A percentile compares a stretch with the other conserved stretches of the same genome.
Evolutionary conservation across 2,888 invertebrate genomes (phyloP).

Genomic region (Dolichopus griseipennis): DNA sequence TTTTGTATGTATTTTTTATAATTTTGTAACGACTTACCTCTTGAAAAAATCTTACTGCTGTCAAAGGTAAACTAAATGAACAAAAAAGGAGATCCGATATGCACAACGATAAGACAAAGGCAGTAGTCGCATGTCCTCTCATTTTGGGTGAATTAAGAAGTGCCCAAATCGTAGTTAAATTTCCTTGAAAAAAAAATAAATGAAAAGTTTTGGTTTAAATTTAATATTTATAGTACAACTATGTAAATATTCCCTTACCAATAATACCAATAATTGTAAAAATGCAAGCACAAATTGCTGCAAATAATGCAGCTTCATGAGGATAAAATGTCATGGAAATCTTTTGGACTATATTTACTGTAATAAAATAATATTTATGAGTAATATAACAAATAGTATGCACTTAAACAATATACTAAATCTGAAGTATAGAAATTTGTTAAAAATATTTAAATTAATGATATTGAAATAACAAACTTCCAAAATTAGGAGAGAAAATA

Average conservation of each 20-base stretch:
- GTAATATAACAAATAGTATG: too few species aligned
- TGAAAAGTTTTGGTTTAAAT: neutral
- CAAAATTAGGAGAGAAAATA: too few species aligned
- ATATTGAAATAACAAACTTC: too few species aligned
- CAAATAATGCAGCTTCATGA: slow-evolving; percentile 63
- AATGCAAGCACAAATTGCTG: slow-evolving; percentile 67
- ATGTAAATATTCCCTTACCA: slow-evolving; percentile 49
- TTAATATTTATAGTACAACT: too few species aligned
- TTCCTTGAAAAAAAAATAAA: slow-evolving; percentile 49
- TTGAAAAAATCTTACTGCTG: slow-evolving; percentile 71
- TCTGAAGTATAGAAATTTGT: too few species aligned
- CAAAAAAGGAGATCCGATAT: slow-evolving; percentile 80
- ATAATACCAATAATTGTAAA: slow-evolving; percentile 70
- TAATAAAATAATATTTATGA: too few species aligned
- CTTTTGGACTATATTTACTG: too few species aligned
- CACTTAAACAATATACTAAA: too few species aligned
- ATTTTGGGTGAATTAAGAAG: slow-evolving; percentile 68
- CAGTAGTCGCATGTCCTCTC: slow-evolving; percentile 74
- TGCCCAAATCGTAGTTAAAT: slow-evolving; percentile 72
- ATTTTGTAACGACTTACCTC: slow-evolving; percentile 45
- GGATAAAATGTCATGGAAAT: slow-evolving; percentile 48
- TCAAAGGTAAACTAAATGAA: slow-evolving; percentile 72
- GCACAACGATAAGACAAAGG: slow-evolving; percentile 78
- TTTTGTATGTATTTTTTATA: too few species aligned
- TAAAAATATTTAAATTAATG: too few species aligned